Evolutionary conservation across 2,113 vertebrate genomes (phyloP).

Genomic region (Lycocorax pyrrhopterus): DNA sequence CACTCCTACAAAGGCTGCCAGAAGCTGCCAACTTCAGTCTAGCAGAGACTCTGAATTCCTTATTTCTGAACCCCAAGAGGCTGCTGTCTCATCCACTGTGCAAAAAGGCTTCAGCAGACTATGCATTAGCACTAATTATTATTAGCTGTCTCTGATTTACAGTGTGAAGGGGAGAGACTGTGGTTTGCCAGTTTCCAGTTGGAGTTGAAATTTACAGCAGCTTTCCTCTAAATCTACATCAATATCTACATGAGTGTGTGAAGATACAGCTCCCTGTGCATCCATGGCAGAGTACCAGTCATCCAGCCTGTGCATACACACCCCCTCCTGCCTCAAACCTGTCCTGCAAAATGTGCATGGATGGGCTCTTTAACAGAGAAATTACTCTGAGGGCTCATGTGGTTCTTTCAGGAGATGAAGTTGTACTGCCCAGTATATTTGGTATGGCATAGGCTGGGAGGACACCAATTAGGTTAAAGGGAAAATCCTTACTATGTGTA

Average conservation of each 20-base stretch:
- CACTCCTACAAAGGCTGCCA: background rate
- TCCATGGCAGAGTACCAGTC: background rate
- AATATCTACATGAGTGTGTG: background rate
- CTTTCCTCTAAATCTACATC: background rate
- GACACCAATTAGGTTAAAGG: background rate
- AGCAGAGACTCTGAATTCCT: background rate
- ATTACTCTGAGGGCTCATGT: background rate
- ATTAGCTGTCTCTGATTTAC: background rate
- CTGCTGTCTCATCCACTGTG: background rate
- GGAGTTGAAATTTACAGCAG: background rate
- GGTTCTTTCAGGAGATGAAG: background rate
- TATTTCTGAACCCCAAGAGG: background rate
- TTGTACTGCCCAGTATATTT: background rate
- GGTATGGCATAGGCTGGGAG: background rate
- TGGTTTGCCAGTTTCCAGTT: background rate
- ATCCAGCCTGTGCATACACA: fast-evolving
- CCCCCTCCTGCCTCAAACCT: fast-evolving
- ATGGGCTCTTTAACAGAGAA: background rate
- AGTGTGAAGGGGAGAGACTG: background rate
- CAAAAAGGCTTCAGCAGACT: background rate
- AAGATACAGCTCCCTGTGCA: background rate
- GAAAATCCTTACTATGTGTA: background rate
- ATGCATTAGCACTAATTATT: background rate
- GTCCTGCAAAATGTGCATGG: background rate
- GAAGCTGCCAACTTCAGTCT: background rate